Percentiles rank a stretch among this genome's conserved stretches.
These are phyloP conservation scores for Euglossa dilemma DNA, from an alignment of 1,140 invertebrate species.

Conservation along the genomic window DNA sequence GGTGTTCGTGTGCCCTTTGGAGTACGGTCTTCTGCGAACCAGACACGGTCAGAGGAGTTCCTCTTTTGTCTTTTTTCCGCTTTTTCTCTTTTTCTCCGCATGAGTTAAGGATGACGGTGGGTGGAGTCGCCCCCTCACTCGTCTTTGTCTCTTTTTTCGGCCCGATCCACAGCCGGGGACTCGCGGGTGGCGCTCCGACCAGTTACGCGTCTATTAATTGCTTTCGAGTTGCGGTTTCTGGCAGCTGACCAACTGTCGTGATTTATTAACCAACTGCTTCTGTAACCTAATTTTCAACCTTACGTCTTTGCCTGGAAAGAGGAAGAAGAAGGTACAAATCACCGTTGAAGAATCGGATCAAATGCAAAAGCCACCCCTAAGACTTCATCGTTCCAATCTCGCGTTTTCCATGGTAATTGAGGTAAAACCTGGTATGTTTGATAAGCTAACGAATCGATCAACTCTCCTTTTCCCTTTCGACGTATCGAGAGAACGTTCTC, in stretches of 20 bases:
- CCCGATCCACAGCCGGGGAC: neutral
- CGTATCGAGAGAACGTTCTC: neutral
- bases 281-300: no score
- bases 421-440: conserved; percentile 1
- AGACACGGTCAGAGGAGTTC: neutral
- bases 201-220: no score
- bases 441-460: conserved; percentile 26
- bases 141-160: neutral
- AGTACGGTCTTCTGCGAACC: neutral
- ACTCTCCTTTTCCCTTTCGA: neutral
- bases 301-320: no score
- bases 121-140: neutral
- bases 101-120: neutral
- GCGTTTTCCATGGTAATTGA: neutral
- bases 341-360: no score
- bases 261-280: no score
- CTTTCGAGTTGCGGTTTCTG: no score
- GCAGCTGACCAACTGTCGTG: no score
- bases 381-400: no score
- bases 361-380: no score
- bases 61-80: neutral
- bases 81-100: no score
- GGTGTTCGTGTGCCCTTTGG: neutral
- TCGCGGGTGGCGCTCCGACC: neutral
- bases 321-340: no score